phyloP scores from a whole-genome alignment of 1,140 invertebrate genomes.

The Riptortus pedestris region DNA sequence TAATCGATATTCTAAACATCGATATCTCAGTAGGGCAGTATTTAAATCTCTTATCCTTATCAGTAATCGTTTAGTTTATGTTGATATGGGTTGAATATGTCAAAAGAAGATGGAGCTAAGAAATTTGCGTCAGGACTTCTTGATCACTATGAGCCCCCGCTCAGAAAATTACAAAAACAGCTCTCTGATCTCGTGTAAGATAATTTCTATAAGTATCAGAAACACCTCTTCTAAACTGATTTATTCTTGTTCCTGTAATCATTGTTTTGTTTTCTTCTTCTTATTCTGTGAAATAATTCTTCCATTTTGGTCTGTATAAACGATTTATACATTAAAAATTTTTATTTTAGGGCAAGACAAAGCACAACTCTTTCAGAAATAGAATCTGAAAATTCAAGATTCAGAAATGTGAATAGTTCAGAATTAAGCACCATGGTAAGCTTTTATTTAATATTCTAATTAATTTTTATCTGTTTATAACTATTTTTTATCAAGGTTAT shows the following conservation, averaged over 20 bases:
- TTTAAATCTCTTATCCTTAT: too few species aligned
- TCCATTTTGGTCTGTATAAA: neutral
- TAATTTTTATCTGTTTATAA: neutral
- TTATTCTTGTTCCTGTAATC: too few species aligned
- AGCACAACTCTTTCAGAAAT: constrained; percentile 26
- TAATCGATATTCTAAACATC: too few species aligned
- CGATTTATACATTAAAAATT: constrained; percentile 10
- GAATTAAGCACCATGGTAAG: constrained; percentile 27
- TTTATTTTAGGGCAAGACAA: constrained; percentile 28
- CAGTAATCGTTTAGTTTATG: too few species aligned
- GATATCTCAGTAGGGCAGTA: too few species aligned
- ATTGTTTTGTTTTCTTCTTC: too few species aligned
- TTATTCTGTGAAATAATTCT: neutral
- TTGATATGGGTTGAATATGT: too few species aligned
- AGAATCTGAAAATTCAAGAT: constrained; percentile 29
- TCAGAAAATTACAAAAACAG: constrained; percentile 25
- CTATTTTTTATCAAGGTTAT: neutral
- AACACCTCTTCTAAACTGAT: too few species aligned
- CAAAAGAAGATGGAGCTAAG: neutral
- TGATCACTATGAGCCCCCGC: constrained; percentile 24
- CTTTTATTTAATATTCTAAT: neutral
- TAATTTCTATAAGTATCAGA: too few species aligned
- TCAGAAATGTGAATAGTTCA: constrained; percentile 16
- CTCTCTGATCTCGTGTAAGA: constrained; percentile 29
- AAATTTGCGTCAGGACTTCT: constrained; percentile 27